phyloP scores from a whole-genome alignment of 2,888 invertebrate species.

The Drosophila lacicola region DNA sequence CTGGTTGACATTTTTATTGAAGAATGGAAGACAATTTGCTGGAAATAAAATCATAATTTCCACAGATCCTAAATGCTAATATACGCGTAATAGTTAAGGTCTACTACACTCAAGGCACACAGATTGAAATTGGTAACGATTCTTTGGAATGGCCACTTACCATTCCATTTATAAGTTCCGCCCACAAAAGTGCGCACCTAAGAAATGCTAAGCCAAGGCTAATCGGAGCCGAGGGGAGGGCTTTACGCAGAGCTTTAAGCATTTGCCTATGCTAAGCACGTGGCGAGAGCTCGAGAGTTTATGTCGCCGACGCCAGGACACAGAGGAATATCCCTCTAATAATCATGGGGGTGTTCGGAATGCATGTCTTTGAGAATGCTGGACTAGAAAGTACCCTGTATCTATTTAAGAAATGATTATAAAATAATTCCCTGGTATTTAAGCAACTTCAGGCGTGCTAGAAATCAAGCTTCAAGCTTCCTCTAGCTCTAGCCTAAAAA shows the following conservation, averaged over 20 bases:
- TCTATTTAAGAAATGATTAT: background rate
- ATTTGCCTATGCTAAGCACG: conserved; percentile 72
- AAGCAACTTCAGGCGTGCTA: too few species aligned
- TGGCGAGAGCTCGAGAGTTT: conserved; percentile 48
- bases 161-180: conserved; percentile 63
- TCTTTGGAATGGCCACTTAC: conserved; percentile 58
- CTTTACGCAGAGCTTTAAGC: conserved; percentile 32
- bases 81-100: conserved; percentile 42
- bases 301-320: conserved; percentile 42
- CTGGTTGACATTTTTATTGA: background rate
- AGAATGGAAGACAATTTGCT: background rate
- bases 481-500: too few species aligned
- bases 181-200: conserved; percentile 20
- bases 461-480: too few species aligned
- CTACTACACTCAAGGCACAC: conserved; percentile 11
- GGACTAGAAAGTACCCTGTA: conserved; percentile 13
- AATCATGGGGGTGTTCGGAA: conserved; percentile 43
- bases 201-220: background rate
- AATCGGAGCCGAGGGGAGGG: background rate
- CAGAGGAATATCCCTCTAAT: conserved; percentile 54
- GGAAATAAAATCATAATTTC: background rate
- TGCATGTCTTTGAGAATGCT: background rate
- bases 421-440: too few species aligned
- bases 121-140: conserved; percentile 57
- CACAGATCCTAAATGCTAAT: background rate